Conservation (phyloP, 2,113 vertebrate species). For the Jaculus jaculus region DNA sequence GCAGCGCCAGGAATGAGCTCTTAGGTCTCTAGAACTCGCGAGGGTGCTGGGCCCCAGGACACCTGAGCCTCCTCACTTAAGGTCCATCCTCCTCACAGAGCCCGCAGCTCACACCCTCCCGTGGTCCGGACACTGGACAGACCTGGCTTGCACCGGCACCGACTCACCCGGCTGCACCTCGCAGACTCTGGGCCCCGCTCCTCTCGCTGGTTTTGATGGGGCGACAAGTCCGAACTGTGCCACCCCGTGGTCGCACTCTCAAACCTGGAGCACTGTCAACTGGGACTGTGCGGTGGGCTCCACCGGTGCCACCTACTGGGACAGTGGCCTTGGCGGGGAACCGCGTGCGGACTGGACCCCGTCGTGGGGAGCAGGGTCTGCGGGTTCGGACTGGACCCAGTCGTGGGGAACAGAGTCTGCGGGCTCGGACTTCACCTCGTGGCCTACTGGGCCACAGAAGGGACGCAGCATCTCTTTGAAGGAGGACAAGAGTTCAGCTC, state of each 20-base stretch:
- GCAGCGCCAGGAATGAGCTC: not conserved
- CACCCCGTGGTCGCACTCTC: not conserved
- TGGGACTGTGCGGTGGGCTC: slow-evolving; percentile 7
- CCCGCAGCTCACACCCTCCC: not conserved
- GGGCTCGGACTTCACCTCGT: not conserved
- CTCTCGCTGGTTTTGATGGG: not conserved
- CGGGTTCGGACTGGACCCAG: not conserved
- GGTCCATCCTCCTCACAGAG: slow-evolving; percentile 48
- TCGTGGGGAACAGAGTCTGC: slow-evolving; percentile 4
- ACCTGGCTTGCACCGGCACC: not conserved
- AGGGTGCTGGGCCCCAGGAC: not conserved
- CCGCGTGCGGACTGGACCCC: not conserved
- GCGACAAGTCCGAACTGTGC: rapidly evolving
- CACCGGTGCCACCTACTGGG: slow-evolving; percentile 17
- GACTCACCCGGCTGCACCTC: not conserved
- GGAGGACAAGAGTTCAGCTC: not conserved
- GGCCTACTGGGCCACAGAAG: not conserved
- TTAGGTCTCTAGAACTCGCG: not conserved
- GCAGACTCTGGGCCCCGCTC: not conserved
- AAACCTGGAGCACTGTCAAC: not conserved
- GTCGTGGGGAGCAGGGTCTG: slow-evolving; percentile 7
- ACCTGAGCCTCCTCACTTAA: not conserved
- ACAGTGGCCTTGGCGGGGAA: not conserved
- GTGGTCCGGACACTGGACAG: slow-evolving; percentile 53
- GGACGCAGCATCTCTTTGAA: not conserved